Evolutionary conservation across 2,113 vertebrate genomes (phyloP), one percentile per base, ranked within the genome.

Genomic region (Pionites leucogaster): DNA sequence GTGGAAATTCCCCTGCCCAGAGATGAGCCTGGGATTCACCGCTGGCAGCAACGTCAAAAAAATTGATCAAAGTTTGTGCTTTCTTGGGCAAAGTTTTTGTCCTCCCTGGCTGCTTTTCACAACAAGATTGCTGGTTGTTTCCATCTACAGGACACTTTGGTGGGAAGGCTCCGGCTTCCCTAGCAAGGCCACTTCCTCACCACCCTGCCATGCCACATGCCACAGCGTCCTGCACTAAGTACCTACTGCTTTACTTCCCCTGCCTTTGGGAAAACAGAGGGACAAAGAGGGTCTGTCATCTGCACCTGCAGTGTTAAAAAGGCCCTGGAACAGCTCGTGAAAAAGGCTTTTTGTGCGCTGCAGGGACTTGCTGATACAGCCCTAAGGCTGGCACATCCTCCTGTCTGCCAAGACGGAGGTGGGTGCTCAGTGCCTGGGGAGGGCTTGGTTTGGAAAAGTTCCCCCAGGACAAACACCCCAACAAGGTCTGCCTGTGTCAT

Each of bases 361-460:
- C 13, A 42, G 19, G 22, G 31, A 49, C 31, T 42, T 70, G 17
- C 29, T 52, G 41, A 17, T 50, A 46, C 35, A 74, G 49, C 33
- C 19, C 7, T 55, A 31, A 28, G 33, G 17, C 44, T n/a, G 23
- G 27, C 1, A 1, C 63, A 29, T 65, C 63, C 27, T 60, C 49
- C 55, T 60, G 18, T 18, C 50, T 1, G 2, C 13, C 0, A 0
- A 69, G 67, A 24, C 20, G 46, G 23, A 88, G 29, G 39, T 13
- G 14, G 11, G 33, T 44, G 42, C 33, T 50, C 47, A 2, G 5
- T 28, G 35, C 18, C 53, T 0, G 0, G 14, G 28, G 49, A 59
- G 33, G n/a, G 19, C 11, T 81, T 0, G 0, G 17, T 6, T 42
- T 62, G 33, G 17, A 76, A 2, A 5, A 68, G 11, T 27, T 29